Percentiles rank a stretch among this genome's conserved stretches.
These are phyloP conservation scores for Sus cebifrons DNA, from an alignment of 2,797 vertebrate species.

Conservation along the genomic window DNA sequence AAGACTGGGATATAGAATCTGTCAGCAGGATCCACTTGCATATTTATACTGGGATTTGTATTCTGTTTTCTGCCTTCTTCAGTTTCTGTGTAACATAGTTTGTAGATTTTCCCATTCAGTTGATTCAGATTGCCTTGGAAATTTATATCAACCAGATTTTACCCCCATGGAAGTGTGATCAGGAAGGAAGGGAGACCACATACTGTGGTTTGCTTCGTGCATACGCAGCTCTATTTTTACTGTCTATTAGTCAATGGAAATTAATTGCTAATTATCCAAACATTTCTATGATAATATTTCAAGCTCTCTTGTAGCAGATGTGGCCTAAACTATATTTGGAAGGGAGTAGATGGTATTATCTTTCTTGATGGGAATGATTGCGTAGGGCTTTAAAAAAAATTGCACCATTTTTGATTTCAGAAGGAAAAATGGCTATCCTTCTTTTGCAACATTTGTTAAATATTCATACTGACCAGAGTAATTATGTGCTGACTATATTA, in stretches of 20 bases:
- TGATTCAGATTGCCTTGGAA: constrained; percentile 66
- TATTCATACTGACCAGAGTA: constrained; percentile 82
- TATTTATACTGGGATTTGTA: background rate
- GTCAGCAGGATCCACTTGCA: rapidly evolving
- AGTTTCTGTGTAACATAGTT: background rate
- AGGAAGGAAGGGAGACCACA: constrained; percentile 68
- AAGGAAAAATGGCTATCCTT: constrained; percentile 66
- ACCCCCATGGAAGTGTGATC: constrained; percentile 70
- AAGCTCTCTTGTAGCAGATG: constrained; percentile 84
- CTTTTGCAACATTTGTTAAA: constrained; percentile 71
- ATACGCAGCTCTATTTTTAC: constrained; percentile 81
- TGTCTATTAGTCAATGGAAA: constrained; percentile 86
- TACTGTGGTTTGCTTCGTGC: constrained; percentile 66
- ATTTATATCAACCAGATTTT: constrained; percentile 73
- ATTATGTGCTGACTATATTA: constrained; percentile 73
- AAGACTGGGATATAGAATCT: background rate
- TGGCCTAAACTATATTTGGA: constrained; percentile 84
- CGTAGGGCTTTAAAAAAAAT: constrained; percentile 51
- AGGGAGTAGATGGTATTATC: constrained; percentile 78
- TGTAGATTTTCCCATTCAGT: background rate
- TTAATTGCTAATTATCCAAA: constrained; percentile 87
- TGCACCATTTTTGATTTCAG: constrained; percentile 66
- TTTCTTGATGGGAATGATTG: constrained; percentile 79
- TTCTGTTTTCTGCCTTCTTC: background rate
- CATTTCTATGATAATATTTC: constrained; percentile 86